Conservation (phyloP, 2,113 vertebrate genomes). For the Cygnus atratus region DNA sequence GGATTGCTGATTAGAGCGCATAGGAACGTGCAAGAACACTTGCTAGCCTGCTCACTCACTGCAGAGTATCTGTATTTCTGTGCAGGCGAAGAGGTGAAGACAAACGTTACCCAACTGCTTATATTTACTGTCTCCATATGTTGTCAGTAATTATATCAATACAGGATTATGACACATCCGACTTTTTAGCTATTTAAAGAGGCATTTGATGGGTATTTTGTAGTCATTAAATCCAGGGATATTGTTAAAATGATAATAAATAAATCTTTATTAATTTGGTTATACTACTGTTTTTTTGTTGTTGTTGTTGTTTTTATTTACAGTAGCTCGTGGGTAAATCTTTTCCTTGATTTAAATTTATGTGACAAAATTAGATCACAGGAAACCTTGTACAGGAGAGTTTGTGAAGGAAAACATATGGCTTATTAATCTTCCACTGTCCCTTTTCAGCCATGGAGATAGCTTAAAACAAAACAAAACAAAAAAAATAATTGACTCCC, state of each 20-base stretch:
- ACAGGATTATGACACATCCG: neutral
- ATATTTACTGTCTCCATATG: neutral
- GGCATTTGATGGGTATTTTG: neutral
- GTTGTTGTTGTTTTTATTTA: neutral
- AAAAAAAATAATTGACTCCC: neutral
- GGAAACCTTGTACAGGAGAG: neutral
- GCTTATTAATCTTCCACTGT: neutral
- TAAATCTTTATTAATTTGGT: neutral
- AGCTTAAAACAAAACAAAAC: neutral
- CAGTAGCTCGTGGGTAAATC: neutral
- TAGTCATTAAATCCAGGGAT: neutral
- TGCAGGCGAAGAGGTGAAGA: neutral
- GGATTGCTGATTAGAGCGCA: neutral
- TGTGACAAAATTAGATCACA: neutral
- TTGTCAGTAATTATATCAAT: neutral
- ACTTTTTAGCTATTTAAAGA: neutral
- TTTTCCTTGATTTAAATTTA: neutral
- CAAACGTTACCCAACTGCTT: neutral
- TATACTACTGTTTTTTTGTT: neutral
- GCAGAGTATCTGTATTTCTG: neutral
- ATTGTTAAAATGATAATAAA: neutral
- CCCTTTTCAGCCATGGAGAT: neutral
- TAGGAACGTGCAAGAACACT: slow-evolving; percentile 5
- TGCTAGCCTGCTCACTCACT: neutral
- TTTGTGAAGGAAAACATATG: neutral